Evolutionary conservation across 2,113 vertebrate species (phyloP).

Genomic region (Malurus melanocephalus): DNA sequence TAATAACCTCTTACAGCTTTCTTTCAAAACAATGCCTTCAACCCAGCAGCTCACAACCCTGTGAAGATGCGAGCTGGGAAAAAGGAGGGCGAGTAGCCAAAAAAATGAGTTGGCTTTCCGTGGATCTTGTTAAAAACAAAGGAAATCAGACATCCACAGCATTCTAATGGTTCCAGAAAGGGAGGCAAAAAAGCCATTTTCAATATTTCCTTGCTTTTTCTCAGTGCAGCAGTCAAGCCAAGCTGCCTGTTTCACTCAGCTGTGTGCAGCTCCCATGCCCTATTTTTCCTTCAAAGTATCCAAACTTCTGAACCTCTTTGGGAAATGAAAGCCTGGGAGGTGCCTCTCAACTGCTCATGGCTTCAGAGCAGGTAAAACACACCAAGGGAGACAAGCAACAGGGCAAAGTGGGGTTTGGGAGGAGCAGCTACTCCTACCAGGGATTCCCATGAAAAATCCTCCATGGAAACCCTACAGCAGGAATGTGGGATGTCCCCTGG

Average conservation of each 20-base stretch:
- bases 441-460: background rate
- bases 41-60: background rate
- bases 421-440: background rate
- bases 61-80: background rate
- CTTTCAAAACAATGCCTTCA: background rate
- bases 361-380: background rate
- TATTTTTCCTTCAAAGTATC: background rate
- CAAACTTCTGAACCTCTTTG: background rate
- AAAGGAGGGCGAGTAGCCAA: background rate
- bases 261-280: background rate
- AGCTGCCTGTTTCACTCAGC: accelerated
- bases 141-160: background rate
- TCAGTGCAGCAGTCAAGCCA: background rate
- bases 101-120: background rate
- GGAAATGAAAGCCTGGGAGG: background rate
- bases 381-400: background rate
- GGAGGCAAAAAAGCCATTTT: background rate
- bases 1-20: background rate
- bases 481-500: accelerated
- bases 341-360: background rate
- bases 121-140: background rate
- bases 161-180: background rate
- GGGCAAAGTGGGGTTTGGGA: background rate
- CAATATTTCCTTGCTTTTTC: background rate
- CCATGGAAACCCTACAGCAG: background rate